Evolutionary conservation across 2,888 invertebrate species (phyloP), one percentile per base, ranked within the genome.

Genomic region (Tetragonula carbonaria): DNA sequence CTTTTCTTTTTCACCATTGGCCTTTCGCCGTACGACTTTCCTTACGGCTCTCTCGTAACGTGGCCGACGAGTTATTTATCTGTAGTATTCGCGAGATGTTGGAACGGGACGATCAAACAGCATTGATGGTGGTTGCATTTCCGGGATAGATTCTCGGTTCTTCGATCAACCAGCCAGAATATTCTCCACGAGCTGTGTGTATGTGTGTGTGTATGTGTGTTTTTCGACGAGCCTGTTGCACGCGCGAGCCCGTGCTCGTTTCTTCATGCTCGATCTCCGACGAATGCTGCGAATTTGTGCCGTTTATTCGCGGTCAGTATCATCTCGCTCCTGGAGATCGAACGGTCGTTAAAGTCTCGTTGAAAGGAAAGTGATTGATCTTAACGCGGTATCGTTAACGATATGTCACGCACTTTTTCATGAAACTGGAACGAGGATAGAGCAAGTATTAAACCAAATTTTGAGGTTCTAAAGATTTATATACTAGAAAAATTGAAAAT

Each of bases 121-220:
- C 38, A 8, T 38, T 38, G 45, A 45, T 45, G 45, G 21, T 66
- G 18, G 21, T 38, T 74, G 33, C 65, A 76, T 78, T 87, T 87
- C 77, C 84, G 76, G 80, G 65, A 73, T 57, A 73, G 62, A 67
- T 53, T 51, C 75, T 55, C 51, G 59, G n/a, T 53, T 62, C 68
- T 70, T 70, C 50, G 53, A 66, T 66, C 50, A 14, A 33, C 33
- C 45, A 23, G 50, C 50, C 45, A 45, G 63, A 45, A 53, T 50
- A 55, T 76, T 59, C 53, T 62, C 50, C 45, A 63, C 66, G 81
- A 55, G 55, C 74, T 85, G 8, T 45, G 45, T 45, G 16, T 23
- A 28, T 33, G 33, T 33, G 33, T 33, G 33, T 33, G 3, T 28
- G 28, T 28, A 2, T 28, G 28, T 33, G 45, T 45, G 16, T 23